Evolutionary conservation across 2,113 vertebrate genomes (phyloP).

Genomic region (Ciconia maguari): DNA sequence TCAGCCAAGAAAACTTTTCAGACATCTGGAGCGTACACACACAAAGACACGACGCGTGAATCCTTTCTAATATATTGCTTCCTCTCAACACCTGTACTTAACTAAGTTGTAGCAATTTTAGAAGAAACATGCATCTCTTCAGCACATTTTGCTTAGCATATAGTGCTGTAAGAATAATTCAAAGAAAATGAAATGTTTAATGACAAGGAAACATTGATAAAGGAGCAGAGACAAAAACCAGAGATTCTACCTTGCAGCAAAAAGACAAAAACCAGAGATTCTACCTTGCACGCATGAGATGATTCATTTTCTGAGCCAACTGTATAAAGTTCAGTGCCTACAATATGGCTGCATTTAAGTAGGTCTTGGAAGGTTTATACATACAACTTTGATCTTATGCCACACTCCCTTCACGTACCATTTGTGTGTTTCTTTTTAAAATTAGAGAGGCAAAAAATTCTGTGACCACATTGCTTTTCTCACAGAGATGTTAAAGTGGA

Average conservation of each 20-base stretch:
- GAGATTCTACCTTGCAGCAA: background rate
- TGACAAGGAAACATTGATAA: background rate
- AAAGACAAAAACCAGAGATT: background rate
- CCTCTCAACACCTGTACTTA: background rate
- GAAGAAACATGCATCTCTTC: background rate
- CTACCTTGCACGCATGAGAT: background rate
- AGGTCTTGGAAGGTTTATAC: background rate
- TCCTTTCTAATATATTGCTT: background rate
- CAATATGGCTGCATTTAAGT: background rate
- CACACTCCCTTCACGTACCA: background rate
- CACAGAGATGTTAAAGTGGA: background rate
- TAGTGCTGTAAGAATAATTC: background rate
- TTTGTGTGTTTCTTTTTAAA: background rate
- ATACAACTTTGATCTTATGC: background rate
- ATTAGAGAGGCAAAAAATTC: background rate
- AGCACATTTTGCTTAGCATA: background rate
- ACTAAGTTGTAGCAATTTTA: background rate
- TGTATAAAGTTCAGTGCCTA: background rate
- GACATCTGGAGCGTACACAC: background rate
- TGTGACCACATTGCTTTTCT: background rate
- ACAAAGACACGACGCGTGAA: background rate
- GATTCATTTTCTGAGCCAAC: background rate
- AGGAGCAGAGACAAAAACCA: background rate
- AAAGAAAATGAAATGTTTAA: background rate
- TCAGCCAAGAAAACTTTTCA: background rate